Conservation (phyloP, 1,140 invertebrate genomes). For the Centruroides vittatus region DNA sequence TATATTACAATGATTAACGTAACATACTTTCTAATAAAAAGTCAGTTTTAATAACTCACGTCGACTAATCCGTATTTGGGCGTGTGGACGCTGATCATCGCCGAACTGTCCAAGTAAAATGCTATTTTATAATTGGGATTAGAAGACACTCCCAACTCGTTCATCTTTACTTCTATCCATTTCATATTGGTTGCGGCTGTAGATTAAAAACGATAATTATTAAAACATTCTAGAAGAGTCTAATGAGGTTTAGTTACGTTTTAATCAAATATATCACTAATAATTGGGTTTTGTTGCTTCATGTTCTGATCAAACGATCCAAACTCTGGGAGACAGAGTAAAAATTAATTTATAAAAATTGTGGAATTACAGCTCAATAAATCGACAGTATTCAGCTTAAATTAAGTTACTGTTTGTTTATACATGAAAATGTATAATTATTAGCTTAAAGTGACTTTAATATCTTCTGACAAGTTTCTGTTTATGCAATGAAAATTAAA, state of each 20-base stretch:
- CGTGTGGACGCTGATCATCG: conserved; percentile 88
- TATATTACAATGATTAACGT: background rate
- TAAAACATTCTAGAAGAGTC: background rate
- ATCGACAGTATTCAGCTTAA: no score
- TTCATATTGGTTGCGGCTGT: conserved; percentile 97
- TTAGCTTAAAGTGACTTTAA: no score
- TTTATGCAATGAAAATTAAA: no score
- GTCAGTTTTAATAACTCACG: conserved; percentile 35
- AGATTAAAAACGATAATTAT: conserved; percentile 48
- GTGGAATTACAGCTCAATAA: no score
- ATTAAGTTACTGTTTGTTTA: no score
- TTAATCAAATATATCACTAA: no score
- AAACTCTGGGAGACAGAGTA: no score
- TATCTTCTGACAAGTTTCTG: no score
- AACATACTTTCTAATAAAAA: background rate
- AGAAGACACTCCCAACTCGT: conserved; percentile 63
- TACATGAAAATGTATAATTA: no score
- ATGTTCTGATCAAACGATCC: no score
- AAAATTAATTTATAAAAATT: no score
- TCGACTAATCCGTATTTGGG: conserved; percentile 79
- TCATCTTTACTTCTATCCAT: conserved; percentile 98
- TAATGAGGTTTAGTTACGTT: background rate
- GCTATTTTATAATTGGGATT: conserved; percentile 82
- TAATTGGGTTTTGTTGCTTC: no score
- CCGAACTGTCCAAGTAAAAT: conserved; percentile 76